Conservation (phyloP, 2,888 invertebrate species). For the Phyllotreta cruciferae region DNA sequence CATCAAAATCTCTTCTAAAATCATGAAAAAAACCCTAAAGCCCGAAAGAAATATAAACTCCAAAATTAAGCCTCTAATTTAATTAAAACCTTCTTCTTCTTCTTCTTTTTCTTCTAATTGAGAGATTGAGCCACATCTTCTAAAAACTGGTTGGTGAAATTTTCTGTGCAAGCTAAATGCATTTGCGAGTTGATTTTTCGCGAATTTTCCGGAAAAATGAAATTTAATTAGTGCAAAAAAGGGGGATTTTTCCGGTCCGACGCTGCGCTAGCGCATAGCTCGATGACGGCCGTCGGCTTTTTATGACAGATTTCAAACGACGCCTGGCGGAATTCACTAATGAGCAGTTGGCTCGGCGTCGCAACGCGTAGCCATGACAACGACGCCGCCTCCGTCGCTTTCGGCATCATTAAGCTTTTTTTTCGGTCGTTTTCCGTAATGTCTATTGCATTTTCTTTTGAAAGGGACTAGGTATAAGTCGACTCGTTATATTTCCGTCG, state of each 20-base stretch:
- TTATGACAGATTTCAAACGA: constrained; percentile 59
- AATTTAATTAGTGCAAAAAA: background rate
- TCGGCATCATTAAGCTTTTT: constrained; percentile 35
- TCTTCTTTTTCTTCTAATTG: no score
- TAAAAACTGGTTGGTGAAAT: no score
- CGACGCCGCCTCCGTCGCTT: constrained; percentile 44
- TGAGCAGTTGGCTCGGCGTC: constrained; percentile 59
- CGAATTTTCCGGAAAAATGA: background rate
- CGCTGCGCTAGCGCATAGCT: constrained; percentile 14
- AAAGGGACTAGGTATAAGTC: constrained; percentile 23
- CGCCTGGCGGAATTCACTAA: constrained; percentile 60
- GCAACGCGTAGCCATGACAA: constrained; percentile 52
- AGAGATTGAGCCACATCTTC: no score
- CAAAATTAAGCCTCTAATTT: no score
- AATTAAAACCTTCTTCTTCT: no score
- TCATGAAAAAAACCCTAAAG: no score
- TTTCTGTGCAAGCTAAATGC: background rate
- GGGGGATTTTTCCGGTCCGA: constrained; percentile 18
- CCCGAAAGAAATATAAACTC: no score
- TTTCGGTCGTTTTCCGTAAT: constrained; percentile 12
- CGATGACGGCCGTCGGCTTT: constrained; percentile 54
- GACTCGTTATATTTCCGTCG: constrained; percentile 16
- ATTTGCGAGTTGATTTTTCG: background rate
- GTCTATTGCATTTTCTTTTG: constrained; percentile 26
- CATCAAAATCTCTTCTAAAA: no score